Evolutionary conservation across 2,888 invertebrate genomes (phyloP).

Genomic region (Arctia plantaginis): DNA sequence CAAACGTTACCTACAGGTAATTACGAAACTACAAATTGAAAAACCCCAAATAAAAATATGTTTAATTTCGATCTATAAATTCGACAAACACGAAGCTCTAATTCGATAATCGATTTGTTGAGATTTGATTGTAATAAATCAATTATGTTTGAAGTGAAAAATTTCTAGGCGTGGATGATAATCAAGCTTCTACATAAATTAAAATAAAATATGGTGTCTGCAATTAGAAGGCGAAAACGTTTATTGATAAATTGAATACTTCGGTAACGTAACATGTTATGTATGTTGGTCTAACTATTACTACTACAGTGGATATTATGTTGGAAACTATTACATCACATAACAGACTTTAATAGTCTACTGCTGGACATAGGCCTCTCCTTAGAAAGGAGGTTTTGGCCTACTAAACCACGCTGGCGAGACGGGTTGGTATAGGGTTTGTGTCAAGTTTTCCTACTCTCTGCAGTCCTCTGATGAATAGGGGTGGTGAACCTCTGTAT

Average conservation of each 20-base stretch:
- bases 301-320: background rate
- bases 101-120: constrained; percentile 22
- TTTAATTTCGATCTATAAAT: constrained; percentile 17
- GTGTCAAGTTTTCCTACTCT: too few relatives aligned
- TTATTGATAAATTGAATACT: background rate
- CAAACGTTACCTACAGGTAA: background rate
- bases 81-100: constrained; percentile 19
- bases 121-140: constrained; percentile 31
- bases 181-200: constrained; percentile 16
- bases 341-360: too few relatives aligned
- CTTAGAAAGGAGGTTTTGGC: too few relatives aligned
- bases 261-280: background rate
- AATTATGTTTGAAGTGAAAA: constrained; percentile 25
- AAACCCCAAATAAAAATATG: background rate
- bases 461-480: too few relatives aligned
- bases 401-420: too few relatives aligned
- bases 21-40: background rate
- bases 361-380: too few relatives aligned
- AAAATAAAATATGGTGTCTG: constrained; percentile 18
- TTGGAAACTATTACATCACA: too few relatives aligned
- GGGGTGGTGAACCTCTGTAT: too few relatives aligned
- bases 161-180: constrained; percentile 1
- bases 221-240: background rate
- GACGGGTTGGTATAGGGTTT: too few relatives aligned
- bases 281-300: background rate